A percentile compares a stretch with the other conserved stretches of the same genome.
phyloP scores from a whole-genome alignment of 2,113 vertebrate genomes.

The Thalassarche chlororhynchos region DNA sequence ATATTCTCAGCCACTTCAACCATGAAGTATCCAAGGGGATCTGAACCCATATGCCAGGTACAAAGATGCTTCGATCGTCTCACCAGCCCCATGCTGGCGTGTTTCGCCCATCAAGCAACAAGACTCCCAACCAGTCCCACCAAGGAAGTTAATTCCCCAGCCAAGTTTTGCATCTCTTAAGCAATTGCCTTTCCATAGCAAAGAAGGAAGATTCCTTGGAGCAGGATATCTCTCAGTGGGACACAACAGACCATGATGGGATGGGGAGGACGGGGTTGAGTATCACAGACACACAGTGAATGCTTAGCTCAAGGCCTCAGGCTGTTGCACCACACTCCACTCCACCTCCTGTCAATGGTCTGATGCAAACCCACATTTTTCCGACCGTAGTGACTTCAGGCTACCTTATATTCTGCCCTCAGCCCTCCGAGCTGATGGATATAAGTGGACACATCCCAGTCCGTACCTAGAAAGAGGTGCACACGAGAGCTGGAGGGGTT shows the following conservation, averaged over 20 bases:
- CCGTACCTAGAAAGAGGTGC: neutral
- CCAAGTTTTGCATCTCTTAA: neutral
- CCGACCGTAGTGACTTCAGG: rapidly evolving
- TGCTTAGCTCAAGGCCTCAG: neutral
- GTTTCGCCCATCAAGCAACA: neutral
- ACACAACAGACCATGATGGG: rapidly evolving
- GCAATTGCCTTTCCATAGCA: rapidly evolving
- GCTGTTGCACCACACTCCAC: neutral
- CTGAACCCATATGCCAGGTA: neutral
- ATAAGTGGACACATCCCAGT: neutral
- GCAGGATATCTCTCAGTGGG: neutral
- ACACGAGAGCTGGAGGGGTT: neutral
- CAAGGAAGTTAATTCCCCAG: neutral
- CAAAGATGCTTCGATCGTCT: rapidly evolving
- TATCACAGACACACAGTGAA: neutral
- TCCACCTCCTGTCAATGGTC: neutral
- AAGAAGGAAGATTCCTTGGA: neutral
- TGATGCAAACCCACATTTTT: neutral
- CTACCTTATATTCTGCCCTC: neutral
- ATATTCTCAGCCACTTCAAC: neutral
- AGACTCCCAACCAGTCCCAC: neutral
- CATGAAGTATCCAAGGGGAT: neutral
- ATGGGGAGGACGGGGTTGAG: neutral
- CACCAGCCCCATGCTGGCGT: rapidly evolving
- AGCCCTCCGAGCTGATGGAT: neutral